phyloP scores from a whole-genome alignment of 2,113 vertebrate genomes.

The Phyllostomus hastatus region DNA sequence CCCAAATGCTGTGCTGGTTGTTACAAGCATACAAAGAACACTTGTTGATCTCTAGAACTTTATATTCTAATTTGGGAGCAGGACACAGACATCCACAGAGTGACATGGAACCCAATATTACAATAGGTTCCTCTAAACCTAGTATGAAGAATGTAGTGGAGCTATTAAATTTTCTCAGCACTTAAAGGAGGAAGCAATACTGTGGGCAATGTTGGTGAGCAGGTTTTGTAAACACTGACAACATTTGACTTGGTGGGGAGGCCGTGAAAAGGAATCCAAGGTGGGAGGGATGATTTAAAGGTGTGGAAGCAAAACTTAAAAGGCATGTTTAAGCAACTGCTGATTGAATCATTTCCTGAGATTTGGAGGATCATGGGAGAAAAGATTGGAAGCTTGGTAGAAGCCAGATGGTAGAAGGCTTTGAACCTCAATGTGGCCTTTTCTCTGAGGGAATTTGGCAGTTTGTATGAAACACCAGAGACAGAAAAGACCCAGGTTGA shows the following conservation, averaged over 20 bases:
- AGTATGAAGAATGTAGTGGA: background rate
- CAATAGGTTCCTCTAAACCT: background rate
- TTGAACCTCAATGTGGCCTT: background rate
- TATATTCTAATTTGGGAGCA: background rate
- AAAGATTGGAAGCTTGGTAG: background rate
- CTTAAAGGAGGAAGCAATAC: background rate
- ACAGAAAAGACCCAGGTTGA: background rate
- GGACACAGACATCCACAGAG: background rate
- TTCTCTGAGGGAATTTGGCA: background rate
- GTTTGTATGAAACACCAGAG: background rate
- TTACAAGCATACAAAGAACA: background rate
- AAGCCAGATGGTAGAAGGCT: background rate
- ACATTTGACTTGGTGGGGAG: background rate
- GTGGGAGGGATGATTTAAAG: background rate
- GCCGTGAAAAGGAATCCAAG: background rate
- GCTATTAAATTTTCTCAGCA: background rate
- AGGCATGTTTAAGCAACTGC: background rate
- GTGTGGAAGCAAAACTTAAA: background rate
- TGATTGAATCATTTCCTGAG: background rate
- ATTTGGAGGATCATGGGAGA: background rate
- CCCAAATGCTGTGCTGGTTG: background rate
- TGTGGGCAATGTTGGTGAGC: background rate
- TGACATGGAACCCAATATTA: background rate
- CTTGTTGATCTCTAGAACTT: background rate
- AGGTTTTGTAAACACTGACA: background rate